phyloP scores from a whole-genome alignment of 2,113 vertebrate species.

The Brachyistius frenatus region DNA sequence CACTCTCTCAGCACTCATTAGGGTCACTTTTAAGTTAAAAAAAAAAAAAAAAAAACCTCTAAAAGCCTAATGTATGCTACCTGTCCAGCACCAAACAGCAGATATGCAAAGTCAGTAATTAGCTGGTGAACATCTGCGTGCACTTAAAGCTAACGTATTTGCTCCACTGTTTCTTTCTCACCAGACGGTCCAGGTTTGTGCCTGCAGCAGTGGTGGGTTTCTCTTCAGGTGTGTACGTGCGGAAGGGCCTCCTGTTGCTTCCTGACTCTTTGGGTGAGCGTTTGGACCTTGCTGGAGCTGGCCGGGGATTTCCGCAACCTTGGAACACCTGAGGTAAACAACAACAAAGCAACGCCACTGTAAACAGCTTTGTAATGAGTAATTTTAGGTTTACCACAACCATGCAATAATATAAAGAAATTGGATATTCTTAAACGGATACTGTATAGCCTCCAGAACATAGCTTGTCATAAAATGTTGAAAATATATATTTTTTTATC shows the following conservation, averaged over 20 bases:
- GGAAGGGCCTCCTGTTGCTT: slow-evolving; percentile 80
- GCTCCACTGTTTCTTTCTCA: slow-evolving; percentile 62
- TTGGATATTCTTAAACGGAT: too few relatives aligned
- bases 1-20: not conserved
- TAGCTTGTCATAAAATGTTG: too few relatives aligned
- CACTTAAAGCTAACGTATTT: not conserved
- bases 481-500: too few relatives aligned
- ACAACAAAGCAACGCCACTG: not conserved
- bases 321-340: slow-evolving; percentile 85
- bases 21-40: too few relatives aligned
- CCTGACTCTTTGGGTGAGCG: slow-evolving; percentile 85
- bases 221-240: slow-evolving; percentile 84
- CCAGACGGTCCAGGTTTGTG: slow-evolving; percentile 90
- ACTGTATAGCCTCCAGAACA: too few relatives aligned
- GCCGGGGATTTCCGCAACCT: slow-evolving; percentile 87
- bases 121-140: not conserved
- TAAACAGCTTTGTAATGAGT: not conserved
- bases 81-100: too few relatives aligned
- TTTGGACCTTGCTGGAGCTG: slow-evolving; percentile 78
- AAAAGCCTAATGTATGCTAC: too few relatives aligned
- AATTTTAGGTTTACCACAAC: not conserved
- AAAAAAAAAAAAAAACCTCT: too few relatives aligned
- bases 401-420: too few relatives aligned
- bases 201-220: slow-evolving; percentile 89
- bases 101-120: not conserved